These are phyloP conservation scores for Leptobrachium ailaonicum DNA, from an alignment of 2,113 vertebrate species.

Conservation along the genomic window DNA sequence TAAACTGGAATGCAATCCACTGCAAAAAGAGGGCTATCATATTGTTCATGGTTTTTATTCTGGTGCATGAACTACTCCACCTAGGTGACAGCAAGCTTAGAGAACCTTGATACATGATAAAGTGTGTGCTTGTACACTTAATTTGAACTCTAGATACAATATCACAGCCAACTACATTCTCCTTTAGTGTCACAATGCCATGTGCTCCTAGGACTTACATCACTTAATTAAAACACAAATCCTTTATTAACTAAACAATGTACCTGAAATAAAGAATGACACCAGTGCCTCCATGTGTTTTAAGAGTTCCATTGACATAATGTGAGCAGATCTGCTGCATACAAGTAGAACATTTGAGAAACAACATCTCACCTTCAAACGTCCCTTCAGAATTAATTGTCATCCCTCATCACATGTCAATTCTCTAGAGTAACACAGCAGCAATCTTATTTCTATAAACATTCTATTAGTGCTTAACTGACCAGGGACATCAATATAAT, in stretches of 20 bases:
- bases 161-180: not conserved
- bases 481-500: too few species aligned
- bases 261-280: too few species aligned
- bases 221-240: too few species aligned
- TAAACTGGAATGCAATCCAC: constrained; percentile 24
- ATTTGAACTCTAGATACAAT: not conserved
- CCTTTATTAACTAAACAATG: too few species aligned
- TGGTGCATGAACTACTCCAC: constrained; percentile 13
- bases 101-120: not conserved
- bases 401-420: too few species aligned
- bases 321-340: not conserved
- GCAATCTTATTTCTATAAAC: too few species aligned
- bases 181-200: too few species aligned
- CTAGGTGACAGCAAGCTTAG: not conserved
- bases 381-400: constrained; percentile 29
- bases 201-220: too few species aligned
- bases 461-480: too few species aligned
- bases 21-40: constrained; percentile 14
- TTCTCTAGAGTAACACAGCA: too few species aligned
- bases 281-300: too few species aligned
- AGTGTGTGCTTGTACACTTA: not conserved
- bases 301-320: not conserved
- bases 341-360: not conserved
- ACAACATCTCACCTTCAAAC: constrained; percentile 40
- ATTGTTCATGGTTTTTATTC: constrained; percentile 9